phyloP scores from a whole-genome alignment of 2,888 invertebrate genomes.

The Epicampocera succincta region DNA sequence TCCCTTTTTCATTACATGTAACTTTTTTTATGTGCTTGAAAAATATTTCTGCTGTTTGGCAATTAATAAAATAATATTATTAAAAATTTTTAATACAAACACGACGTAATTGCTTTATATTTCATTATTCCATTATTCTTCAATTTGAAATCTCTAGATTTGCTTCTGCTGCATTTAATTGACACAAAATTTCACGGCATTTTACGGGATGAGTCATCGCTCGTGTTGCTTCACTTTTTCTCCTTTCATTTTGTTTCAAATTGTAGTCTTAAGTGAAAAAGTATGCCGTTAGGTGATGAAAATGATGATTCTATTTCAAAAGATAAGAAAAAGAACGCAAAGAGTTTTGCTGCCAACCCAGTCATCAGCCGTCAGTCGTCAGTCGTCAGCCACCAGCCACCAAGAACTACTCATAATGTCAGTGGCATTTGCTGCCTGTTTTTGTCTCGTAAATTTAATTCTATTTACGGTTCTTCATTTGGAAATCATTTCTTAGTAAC shows the following conservation, averaged over 20 bases:
- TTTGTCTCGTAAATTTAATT: conserved; percentile 1
- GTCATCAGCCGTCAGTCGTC: too few relatives aligned
- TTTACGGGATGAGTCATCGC: conserved; percentile 26
- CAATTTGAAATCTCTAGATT: conserved; percentile 7
- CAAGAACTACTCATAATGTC: conserved; percentile 51
- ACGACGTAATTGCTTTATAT: too few relatives aligned
- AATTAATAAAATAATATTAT: too few relatives aligned
- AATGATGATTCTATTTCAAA: conserved; percentile 63
- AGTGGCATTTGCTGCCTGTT: conserved; percentile 56
- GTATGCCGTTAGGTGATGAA: conserved; percentile 65
- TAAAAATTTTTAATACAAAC: too few relatives aligned
- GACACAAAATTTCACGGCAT: conserved; percentile 29
- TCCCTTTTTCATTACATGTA: too few relatives aligned
- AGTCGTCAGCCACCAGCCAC: conserved; percentile 42
- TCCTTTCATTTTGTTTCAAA: conserved; percentile 22
- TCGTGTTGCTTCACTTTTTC: conserved; percentile 28
- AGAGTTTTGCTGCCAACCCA: conserved; percentile 42
- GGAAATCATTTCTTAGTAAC: too few relatives aligned
- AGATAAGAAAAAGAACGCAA: conserved; percentile 30
- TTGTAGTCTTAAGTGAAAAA: conserved; percentile 32
- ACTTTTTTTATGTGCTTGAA: too few relatives aligned
- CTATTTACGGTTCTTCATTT: conserved; percentile 7
- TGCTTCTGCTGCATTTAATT: conserved; percentile 16
- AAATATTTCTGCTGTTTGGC: too few relatives aligned
- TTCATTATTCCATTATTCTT: conserved; percentile 5